Evolutionary conservation across 1,140 invertebrate genomes (phyloP).

Genomic region (Alviniconcha marisindica): DNA sequence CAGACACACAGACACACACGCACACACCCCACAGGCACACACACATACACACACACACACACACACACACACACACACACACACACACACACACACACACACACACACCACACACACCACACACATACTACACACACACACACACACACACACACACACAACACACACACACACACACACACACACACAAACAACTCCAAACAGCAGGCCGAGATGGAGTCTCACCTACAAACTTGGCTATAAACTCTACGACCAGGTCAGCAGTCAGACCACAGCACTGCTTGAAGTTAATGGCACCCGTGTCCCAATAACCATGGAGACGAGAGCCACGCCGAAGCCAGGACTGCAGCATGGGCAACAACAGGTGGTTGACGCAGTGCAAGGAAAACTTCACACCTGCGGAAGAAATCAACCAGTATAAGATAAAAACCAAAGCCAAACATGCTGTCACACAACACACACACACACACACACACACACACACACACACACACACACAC

Average conservation of each 20-base stretch:
- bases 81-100: not conserved
- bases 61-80: too few species aligned
- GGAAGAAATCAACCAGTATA: too few species aligned
- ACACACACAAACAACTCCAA: constrained; percentile 3
- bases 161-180: constrained; percentile 12
- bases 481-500: too few species aligned
- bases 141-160: not conserved
- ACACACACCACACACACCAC: not conserved
- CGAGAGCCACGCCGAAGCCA: constrained; percentile 86
- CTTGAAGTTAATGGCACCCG: constrained; percentile 90
- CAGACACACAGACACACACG: too few species aligned
- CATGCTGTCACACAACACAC: too few species aligned
- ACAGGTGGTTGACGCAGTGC: constrained; percentile 92
- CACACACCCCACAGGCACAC: too few species aligned
- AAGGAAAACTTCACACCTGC: constrained; percentile 89
- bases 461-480: too few species aligned
- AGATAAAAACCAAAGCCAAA: too few species aligned
- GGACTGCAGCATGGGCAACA: constrained; percentile 92
- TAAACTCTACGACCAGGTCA: constrained; percentile 92
- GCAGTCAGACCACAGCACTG: constrained; percentile 94
- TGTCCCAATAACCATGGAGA: constrained; percentile 82
- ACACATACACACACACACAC: too few species aligned
- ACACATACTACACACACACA: not conserved
- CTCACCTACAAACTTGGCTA: constrained; percentile 80
- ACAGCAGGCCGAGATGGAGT: too few species aligned